Evolutionary conservation across 2,113 vertebrate species (phyloP).

Genomic region (Rhea americana): DNA sequence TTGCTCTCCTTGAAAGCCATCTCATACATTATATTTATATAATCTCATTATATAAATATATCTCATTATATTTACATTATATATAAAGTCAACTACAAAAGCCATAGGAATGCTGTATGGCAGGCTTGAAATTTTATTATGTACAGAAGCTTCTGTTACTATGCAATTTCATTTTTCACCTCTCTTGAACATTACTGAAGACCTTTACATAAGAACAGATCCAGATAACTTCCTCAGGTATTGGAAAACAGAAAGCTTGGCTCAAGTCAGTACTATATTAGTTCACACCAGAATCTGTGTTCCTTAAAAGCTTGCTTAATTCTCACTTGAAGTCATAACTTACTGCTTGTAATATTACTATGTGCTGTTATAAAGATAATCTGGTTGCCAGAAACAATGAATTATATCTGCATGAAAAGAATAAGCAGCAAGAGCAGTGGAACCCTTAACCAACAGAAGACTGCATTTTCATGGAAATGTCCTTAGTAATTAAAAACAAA

Average conservation of each 20-base stretch:
- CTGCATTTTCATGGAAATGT: neutral
- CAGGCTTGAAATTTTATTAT: conserved; percentile 10
- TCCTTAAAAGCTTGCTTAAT: neutral
- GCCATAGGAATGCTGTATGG: conserved; percentile 42
- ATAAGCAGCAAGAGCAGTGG: conserved; percentile 22
- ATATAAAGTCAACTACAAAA: conserved; percentile 30
- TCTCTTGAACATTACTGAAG: neutral
- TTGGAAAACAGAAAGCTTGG: neutral
- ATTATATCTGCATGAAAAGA: conserved; percentile 5
- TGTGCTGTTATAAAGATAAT: conserved; percentile 25
- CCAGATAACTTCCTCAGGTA: neutral
- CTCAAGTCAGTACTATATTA: neutral
- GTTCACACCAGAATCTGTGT: neutral
- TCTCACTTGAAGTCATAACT: neutral
- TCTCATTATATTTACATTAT: neutral
- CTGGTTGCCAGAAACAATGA: conserved; percentile 43
- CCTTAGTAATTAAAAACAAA: conserved; percentile 38
- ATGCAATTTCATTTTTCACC: neutral
- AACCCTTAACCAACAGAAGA: conserved; percentile 15
- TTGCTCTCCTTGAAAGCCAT: conserved; percentile 2
- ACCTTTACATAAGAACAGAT: neutral
- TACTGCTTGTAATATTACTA: neutral
- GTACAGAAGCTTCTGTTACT: neutral
- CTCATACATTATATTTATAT: conserved; percentile 15
- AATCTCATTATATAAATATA: neutral